Conservation (phyloP, 2,113 vertebrate species). For the Zootoca vivipara region DNA sequence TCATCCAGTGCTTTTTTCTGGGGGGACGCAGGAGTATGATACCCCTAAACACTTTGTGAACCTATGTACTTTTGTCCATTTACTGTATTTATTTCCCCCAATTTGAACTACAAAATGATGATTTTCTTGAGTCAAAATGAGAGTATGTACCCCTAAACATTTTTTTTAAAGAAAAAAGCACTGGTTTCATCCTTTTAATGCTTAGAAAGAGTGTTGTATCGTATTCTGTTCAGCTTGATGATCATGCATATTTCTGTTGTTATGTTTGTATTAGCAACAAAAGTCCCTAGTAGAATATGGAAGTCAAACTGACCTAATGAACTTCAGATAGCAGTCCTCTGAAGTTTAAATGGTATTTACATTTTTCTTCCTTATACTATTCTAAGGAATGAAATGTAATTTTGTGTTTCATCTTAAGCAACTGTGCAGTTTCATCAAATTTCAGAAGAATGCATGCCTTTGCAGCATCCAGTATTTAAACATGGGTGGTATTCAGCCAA, state of each 20-base stretch:
- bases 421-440: background rate
- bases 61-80: too few relatives aligned
- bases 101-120: too few relatives aligned
- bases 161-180: too few relatives aligned
- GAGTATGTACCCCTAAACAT: too few relatives aligned
- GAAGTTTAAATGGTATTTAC: background rate
- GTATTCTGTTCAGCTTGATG: background rate
- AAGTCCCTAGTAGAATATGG: background rate
- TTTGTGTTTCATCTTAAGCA: fast-evolving
- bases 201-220: background rate
- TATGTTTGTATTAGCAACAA: background rate
- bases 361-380: background rate
- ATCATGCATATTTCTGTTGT: background rate
- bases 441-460: background rate
- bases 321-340: background rate
- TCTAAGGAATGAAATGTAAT: background rate
- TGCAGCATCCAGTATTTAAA: background rate
- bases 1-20: too few relatives aligned
- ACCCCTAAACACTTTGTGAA: too few relatives aligned
- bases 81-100: too few relatives aligned
- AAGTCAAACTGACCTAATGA: background rate
- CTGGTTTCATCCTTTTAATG: background rate
- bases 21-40: too few relatives aligned
- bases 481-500: background rate
- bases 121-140: too few relatives aligned